Conservation (phyloP, 2,113 vertebrate species). For the Oryctolagus cuniculus region DNA sequence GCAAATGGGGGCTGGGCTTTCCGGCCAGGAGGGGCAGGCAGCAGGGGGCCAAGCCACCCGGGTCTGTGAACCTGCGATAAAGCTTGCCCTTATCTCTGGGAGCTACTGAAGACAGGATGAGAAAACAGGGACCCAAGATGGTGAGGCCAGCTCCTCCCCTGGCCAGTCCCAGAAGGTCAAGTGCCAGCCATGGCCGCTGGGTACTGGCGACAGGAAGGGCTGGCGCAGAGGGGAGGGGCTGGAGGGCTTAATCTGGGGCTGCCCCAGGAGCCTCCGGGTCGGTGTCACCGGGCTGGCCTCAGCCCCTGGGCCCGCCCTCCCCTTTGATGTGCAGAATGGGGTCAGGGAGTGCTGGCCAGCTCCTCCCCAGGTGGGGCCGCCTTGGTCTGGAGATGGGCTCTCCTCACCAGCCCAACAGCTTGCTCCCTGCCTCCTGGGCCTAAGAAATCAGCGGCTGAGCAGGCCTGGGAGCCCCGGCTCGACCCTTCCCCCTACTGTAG, state of each 20-base stretch:
- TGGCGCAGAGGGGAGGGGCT: not conserved
- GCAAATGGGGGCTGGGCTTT: not conserved
- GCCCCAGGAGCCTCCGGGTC: constrained; percentile 24
- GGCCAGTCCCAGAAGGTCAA: constrained; percentile 53
- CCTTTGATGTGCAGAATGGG: constrained; percentile 68
- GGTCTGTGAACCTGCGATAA: constrained; percentile 6
- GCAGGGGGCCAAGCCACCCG: not conserved
- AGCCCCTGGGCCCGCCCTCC: not conserved
- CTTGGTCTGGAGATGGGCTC: not conserved
- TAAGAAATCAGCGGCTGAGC: not conserved
- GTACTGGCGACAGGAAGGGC: constrained; percentile 75
- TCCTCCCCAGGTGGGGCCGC: not conserved
- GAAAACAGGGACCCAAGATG: not conserved
- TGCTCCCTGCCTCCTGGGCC: not conserved
- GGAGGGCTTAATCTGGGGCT: constrained; percentile 40
- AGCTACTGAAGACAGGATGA: no score
- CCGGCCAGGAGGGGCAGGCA: accelerated
- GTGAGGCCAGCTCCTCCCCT: not conserved
- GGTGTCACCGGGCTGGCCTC: not conserved
- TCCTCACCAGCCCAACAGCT: no score
- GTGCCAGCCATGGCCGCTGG: constrained; percentile 71
- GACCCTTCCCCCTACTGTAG: not conserved
- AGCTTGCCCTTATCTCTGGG: not conserved
- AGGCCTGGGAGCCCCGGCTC: no score
- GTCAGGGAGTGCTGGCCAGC: accelerated